Base-by-base conservation (phyloP, 2,888 invertebrate genomes). In the Melinaea menophilus region DNA sequence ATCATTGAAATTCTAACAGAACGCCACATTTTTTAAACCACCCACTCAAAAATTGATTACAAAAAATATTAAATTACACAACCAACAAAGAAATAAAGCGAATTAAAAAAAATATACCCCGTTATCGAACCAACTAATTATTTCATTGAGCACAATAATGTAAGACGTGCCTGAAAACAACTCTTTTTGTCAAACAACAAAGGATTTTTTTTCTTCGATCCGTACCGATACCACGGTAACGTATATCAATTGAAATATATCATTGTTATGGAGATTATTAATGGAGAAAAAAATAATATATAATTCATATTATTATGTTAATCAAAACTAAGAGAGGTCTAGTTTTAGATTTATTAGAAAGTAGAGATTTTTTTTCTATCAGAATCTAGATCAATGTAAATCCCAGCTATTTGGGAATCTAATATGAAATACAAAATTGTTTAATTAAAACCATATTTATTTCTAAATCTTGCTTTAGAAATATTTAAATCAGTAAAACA, bases 61-160 rank as follows among this genome's bases (percentile, higher is more conserved):
- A 89, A 88, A 89, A 88, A 88, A 86, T 86, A 90, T 90, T 88
- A 88, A 87, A 89, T 90, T 90, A 89, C 90, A 76, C 74, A 73
- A 74, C 72, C 75, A 84, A 85, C 88, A 88, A 87, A 79, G 78
- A 79, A 78, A 75, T 80, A 79, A 81, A 78, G 79, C 77, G 82
- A 80, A 80, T 77, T 77, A 74, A 69, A 69, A 70, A 72, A 78
- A 86, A 88, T 88, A 88, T 88, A 79, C 81, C 82, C 89, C 89
- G 90, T 87, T 90, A 86, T 73, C 74, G 78, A 84, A 78, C 85
- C 79, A 78, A 78, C 87, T 90, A 90, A 90, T 90, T 90, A 90
- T 86, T 81, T 85, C 79, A 81, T 88, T 89, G 88, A 78, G 73
- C 75, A 80, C 83, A 85, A 84, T 84, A 81, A 73, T 69, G 77